These are phyloP conservation scores for Paraescarpia echinospica DNA, from an alignment of 1,140 invertebrate genomes.

Conservation along the genomic window DNA sequence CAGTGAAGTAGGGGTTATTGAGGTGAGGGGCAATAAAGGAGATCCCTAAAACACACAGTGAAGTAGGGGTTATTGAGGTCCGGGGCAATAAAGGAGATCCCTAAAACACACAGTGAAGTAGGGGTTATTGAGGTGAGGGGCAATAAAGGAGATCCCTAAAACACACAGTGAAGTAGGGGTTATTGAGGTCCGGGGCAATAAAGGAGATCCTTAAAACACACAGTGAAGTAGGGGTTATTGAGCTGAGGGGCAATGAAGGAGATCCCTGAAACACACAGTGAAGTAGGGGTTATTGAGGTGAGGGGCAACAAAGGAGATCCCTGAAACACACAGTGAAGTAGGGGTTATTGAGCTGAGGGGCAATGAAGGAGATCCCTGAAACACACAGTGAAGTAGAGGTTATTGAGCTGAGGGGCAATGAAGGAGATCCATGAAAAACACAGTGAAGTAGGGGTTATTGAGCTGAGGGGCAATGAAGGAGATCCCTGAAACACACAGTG, in stretches of 20 bases:
- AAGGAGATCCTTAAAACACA: slow-evolving; percentile 50
- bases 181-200: slow-evolving; percentile 56
- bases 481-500: slow-evolving; percentile 43
- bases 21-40: slow-evolving; percentile 57
- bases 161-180: slow-evolving; percentile 50
- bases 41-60: slow-evolving; percentile 43
- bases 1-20: slow-evolving; percentile 55
- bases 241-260: slow-evolving; percentile 57
- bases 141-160: slow-evolving; percentile 54
- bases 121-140: slow-evolving; percentile 56
- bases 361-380: slow-evolving; percentile 54
- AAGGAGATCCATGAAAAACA: slow-evolving; percentile 51
- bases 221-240: slow-evolving; percentile 55
- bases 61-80: slow-evolving; percentile 58
- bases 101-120: slow-evolving; percentile 48
- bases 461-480: slow-evolving; percentile 57
- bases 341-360: slow-evolving; percentile 56
- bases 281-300: slow-evolving; percentile 58
- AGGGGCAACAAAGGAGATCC: slow-evolving; percentile 55
- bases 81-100: slow-evolving; percentile 55
- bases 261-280: slow-evolving; percentile 43
- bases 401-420: slow-evolving; percentile 56
- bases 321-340: slow-evolving; percentile 49
- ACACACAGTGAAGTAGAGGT: slow-evolving; percentile 50
- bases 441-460: slow-evolving; percentile 55